These are phyloP conservation scores for Epinotia demarniana DNA, from an alignment of 2,888 invertebrate species.

Conservation along the genomic window DNA sequence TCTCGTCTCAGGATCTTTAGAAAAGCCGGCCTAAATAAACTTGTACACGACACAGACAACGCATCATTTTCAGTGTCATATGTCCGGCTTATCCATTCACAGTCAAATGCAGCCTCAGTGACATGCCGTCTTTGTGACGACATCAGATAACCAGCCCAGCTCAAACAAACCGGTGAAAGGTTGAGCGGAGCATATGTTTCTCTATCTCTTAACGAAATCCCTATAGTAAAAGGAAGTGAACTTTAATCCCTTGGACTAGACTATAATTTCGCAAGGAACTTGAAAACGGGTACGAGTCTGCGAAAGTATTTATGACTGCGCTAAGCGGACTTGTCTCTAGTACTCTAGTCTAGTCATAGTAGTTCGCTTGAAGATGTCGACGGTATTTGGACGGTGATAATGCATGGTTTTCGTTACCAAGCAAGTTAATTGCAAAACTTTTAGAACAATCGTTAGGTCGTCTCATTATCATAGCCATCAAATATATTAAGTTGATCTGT, in stretches of 20 bases:
- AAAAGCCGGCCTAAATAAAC: too few relatives aligned
- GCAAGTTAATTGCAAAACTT: background rate
- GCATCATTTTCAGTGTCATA: slow-evolving; percentile 6
- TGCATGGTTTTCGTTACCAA: background rate
- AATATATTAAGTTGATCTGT: background rate
- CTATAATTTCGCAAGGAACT: background rate
- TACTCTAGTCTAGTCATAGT: background rate
- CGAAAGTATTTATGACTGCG: background rate
- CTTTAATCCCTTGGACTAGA: background rate
- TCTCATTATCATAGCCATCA: background rate
- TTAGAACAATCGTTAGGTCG: background rate
- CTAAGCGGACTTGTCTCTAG: slow-evolving; percentile 1
- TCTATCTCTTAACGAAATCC: background rate
- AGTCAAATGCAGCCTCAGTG: slow-evolving; percentile 4
- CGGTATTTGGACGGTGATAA: background rate
- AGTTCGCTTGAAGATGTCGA: slow-evolving; percentile 9
- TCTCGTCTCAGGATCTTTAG: too few relatives aligned
- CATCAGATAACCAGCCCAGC: slow-evolving; percentile 35
- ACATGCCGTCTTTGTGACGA: slow-evolving; percentile 9
- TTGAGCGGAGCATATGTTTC: background rate
- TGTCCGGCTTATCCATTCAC: background rate
- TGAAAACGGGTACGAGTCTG: background rate
- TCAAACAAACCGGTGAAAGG: slow-evolving; percentile 16
- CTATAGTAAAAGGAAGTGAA: background rate
- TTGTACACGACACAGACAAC: background rate